Evolutionary conservation across 2,797 vertebrate genomes (phyloP), one percentile per base, ranked within the genome.

Genomic region (Diplodus sargus): DNA sequence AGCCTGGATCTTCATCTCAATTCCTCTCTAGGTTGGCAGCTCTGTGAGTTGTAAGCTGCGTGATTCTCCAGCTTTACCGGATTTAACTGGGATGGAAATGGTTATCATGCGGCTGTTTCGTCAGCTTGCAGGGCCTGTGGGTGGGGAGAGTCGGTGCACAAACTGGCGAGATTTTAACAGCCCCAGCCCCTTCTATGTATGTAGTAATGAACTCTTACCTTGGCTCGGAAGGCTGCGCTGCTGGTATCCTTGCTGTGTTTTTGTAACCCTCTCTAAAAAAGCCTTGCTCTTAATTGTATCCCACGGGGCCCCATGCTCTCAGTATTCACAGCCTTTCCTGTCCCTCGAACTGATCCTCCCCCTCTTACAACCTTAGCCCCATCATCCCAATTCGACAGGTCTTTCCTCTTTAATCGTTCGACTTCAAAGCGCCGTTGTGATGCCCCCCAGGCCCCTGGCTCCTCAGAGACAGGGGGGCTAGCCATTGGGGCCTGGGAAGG

Each of bases 241-340:
- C 87, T 85, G 76, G 61, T 84, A 86, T 91, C 86, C 85, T 90
- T 49, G 79, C 76, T 85, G 78, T 94, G 92, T 94, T 95, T 94
- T 91, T 82, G 70, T 93, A 92, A 92, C 91, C 90, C 88, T 92
- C 84, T 63, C 88, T 90, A 89, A 87, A 90, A 87, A 89, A 83
- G 63, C 76, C 88, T 85, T 77, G 84, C 81, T 87, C 89, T 78
- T 95, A 95, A 95, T 95, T 94, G 93, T 87, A 85, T 94, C 94
- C 92, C 91, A 57, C 2, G 87, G 86, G 94, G 80, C 81, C 87
- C 74, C 25, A 7, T 70, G 85, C 87, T 81, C 76, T 90, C 89
- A 88, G 90, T 89, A 90, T 91, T 91, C 92, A 87, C 90, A 87
- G 88, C 83, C 79, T 84, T 91, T 90, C 87, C 92, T 91, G 90